A percentile compares a stretch with the other conserved stretches of the same genome.
Evolutionary conservation across 2,888 invertebrate species (phyloP).

Genomic region (Tridacna crocea): DNA sequence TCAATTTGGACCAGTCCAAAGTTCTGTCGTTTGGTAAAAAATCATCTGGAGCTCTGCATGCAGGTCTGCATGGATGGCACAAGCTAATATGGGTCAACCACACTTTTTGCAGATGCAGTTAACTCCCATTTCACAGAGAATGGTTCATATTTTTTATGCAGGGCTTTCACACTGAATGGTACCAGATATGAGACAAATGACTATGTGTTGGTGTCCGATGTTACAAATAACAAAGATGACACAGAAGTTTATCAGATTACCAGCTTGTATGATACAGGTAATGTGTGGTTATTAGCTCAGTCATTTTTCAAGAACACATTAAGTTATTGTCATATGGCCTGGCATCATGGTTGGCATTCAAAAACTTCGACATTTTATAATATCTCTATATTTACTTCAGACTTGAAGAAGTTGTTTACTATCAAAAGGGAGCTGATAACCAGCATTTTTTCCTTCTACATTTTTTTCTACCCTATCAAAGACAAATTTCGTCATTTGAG

Average conservation of each 20-base stretch:
- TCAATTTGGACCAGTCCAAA: too few species aligned
- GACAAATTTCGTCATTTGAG: too few species aligned
- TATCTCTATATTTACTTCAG: too few species aligned
- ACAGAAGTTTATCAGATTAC: conserved; percentile 76
- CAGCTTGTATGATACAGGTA: conserved; percentile 77
- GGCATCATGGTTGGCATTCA: too few species aligned
- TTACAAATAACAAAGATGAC: conserved; percentile 63
- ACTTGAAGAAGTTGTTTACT: too few species aligned
- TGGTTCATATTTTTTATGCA: conserved; percentile 50
- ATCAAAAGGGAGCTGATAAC: too few species aligned
- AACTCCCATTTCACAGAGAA: neutral
- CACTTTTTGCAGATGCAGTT: neutral
- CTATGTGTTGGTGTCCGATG: conserved; percentile 77
- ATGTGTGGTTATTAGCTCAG: neutral
- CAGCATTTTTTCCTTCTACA: too few species aligned
- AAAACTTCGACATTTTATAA: too few species aligned
- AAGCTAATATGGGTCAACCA: neutral
- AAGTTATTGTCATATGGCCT: too few species aligned
- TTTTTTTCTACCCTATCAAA: too few species aligned
- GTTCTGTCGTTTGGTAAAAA: too few species aligned
- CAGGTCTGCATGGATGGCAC: neutral
- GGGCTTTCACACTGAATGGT: conserved; percentile 68
- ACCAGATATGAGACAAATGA: conserved; percentile 71
- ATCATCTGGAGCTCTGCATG: neutral
- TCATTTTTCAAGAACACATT: neutral